phyloP scores from a whole-genome alignment of 2,888 invertebrate species.

The Sylvicola cinctus region DNA sequence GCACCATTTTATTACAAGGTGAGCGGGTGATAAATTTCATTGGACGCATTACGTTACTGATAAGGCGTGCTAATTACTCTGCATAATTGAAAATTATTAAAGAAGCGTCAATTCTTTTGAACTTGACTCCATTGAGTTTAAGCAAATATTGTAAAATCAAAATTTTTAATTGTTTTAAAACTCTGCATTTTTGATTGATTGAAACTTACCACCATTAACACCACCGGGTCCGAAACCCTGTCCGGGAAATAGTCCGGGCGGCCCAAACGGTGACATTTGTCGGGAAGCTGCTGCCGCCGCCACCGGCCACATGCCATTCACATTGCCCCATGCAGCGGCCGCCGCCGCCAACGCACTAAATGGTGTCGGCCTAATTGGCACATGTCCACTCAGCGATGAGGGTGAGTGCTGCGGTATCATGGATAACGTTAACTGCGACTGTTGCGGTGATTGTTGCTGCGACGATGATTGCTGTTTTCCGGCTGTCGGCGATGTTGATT shows the following conservation, averaged over 20 bases:
- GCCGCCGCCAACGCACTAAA: slow-evolving; percentile 54
- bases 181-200: too few relatives aligned
- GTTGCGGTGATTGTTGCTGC: slow-evolving; percentile 10
- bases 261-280: slow-evolving; percentile 36
- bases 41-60: too few relatives aligned
- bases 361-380: slow-evolving; percentile 54
- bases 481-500: slow-evolving; percentile 18
- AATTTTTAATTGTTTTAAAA: too few relatives aligned
- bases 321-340: slow-evolving; percentile 41
- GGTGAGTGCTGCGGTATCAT: slow-evolving; percentile 14
- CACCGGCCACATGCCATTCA: slow-evolving; percentile 34
- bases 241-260: slow-evolving; percentile 44
- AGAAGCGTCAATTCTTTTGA: too few relatives aligned
- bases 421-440: slow-evolving; percentile 9
- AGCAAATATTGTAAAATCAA: too few relatives aligned
- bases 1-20: too few relatives aligned
- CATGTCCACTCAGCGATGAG: slow-evolving; percentile 27
- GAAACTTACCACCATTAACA: slow-evolving; percentile 28
- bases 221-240: slow-evolving; percentile 31
- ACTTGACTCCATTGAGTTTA: too few relatives aligned
- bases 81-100: too few relatives aligned
- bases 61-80: too few relatives aligned
- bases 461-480: slow-evolving; percentile 10
- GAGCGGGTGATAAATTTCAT: too few relatives aligned
- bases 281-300: slow-evolving; percentile 29